These are phyloP conservation scores for Apistogramma diplotaenia DNA, from an alignment of 2,113 vertebrate species.

Conservation along the genomic window DNA sequence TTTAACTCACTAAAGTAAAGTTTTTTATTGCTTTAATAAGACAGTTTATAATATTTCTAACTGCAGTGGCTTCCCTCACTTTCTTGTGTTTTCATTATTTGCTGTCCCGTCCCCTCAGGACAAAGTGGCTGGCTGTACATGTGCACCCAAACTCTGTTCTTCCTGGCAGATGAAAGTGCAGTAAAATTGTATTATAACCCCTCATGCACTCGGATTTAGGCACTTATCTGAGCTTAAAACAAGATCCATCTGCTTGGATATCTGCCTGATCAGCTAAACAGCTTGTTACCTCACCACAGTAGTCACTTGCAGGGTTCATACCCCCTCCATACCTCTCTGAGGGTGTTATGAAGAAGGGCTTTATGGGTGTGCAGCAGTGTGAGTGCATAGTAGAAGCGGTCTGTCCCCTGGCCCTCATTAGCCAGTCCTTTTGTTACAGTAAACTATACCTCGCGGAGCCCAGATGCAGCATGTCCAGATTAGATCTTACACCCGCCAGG, in stretches of 20 bases:
- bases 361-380: slow-evolving; percentile 55
- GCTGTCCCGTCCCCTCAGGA: not conserved
- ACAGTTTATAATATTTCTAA: slow-evolving; percentile 7
- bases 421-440: slow-evolving; percentile 74
- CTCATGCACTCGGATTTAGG: not conserved
- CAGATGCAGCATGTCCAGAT: slow-evolving; percentile 74
- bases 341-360: slow-evolving; percentile 40
- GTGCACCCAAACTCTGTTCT: not conserved
- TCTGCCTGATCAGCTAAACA: not conserved
- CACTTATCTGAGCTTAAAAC: slow-evolving; percentile 18
- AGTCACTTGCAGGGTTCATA: not conserved
- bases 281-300: not conserved
- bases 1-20: not conserved
- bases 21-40: not conserved
- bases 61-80: not conserved
- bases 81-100: not conserved
- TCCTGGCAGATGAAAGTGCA: not conserved
- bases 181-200: slow-evolving; percentile 22
- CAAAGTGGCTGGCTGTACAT: not conserved
- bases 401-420: slow-evolving; percentile 69
- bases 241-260: slow-evolving; percentile 2
- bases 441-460: slow-evolving; percentile 68
- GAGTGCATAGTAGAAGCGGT: slow-evolving; percentile 33
- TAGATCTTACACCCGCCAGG: slow-evolving; percentile 63
- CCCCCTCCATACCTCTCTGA: slow-evolving; percentile 13